phyloP scores from a whole-genome alignment of 2,888 invertebrate species.

The Metalampra italica region DNA sequence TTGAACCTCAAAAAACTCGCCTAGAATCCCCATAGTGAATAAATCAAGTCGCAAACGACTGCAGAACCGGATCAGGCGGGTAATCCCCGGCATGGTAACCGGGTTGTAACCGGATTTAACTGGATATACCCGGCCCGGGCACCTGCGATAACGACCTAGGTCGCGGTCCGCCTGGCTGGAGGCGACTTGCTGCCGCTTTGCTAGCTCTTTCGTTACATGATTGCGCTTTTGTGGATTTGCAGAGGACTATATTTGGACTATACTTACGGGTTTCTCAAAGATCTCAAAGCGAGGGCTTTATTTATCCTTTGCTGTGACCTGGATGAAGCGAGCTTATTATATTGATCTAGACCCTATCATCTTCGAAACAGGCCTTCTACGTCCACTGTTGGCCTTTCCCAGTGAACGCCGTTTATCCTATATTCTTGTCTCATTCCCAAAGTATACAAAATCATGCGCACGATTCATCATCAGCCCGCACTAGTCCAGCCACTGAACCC shows the following conservation, averaged over 20 bases:
- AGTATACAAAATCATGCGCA: no score
- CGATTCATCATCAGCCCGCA: no score
- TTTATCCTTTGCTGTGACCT: no score
- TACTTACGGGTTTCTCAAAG: background rate
- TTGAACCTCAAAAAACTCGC: constrained; percentile 17
- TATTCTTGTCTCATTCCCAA: no score
- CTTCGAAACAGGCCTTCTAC: no score
- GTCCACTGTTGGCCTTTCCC: no score
- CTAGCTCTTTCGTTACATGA: constrained; percentile 12
- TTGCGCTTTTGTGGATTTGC: constrained; percentile 7
- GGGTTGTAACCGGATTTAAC: constrained; percentile 56
- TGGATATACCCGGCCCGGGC: constrained; percentile 54
- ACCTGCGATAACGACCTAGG: constrained; percentile 69
- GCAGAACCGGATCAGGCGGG: constrained; percentile 63
- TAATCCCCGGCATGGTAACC: constrained; percentile 67
- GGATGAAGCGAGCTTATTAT: no score
- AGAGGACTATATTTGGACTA: background rate
- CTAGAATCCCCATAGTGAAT: constrained; percentile 42
- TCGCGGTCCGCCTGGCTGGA: constrained; percentile 14
- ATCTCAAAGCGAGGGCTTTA: background rate
- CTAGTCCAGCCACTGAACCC: no score
- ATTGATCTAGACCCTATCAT: no score
- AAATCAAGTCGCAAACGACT: constrained; percentile 69
- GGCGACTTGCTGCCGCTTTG: constrained; percentile 11
- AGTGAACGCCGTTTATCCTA: no score